Evolutionary conservation across 2,113 vertebrate species (phyloP).

Genomic region (Stigmatopora nigra): DNA sequence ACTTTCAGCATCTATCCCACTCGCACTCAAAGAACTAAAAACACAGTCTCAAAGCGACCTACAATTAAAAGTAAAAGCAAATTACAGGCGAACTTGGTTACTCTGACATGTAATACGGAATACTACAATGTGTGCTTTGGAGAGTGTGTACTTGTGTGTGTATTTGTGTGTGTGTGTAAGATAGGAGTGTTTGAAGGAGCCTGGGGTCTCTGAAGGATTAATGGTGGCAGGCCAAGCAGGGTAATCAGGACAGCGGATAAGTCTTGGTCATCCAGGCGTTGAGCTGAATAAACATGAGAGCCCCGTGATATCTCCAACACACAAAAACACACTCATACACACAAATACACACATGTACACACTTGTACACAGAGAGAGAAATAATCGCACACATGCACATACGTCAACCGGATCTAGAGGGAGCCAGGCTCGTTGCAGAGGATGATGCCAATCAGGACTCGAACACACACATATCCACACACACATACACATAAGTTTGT

Average conservation of each 20-base stretch:
- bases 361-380: slow-evolving; percentile 29
- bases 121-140: neutral
- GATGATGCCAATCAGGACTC: slow-evolving; percentile 41
- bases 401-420: slow-evolving; percentile 38
- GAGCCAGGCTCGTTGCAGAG: slow-evolving; percentile 26
- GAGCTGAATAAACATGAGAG: slow-evolving; percentile 71
- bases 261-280: slow-evolving; percentile 67
- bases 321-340: slow-evolving; percentile 21
- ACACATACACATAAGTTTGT: too few relatives aligned
- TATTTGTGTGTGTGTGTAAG: slow-evolving; percentile 23
- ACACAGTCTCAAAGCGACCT: too few relatives aligned
- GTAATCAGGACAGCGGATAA: slow-evolving; percentile 69
- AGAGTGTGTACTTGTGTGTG: slow-evolving; percentile 6
- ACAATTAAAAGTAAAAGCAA: neutral
- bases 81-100: neutral
- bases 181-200: slow-evolving; percentile 53
- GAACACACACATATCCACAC: neutral
- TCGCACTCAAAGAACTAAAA: too few relatives aligned
- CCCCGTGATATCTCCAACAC: slow-evolving; percentile 51
- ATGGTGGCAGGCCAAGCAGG: slow-evolving; percentile 68
- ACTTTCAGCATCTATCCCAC: too few relatives aligned
- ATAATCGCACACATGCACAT: slow-evolving; percentile 40
- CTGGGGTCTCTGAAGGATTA: slow-evolving; percentile 67
- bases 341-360: slow-evolving; percentile 17
- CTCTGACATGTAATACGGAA: neutral